Evolutionary conservation across 30 jellyfish, hydroid and myxozoan genomes (phyloP), one percentile per base, ranked within the genome.

Genomic region (Catostylus mosaicus): DNA sequence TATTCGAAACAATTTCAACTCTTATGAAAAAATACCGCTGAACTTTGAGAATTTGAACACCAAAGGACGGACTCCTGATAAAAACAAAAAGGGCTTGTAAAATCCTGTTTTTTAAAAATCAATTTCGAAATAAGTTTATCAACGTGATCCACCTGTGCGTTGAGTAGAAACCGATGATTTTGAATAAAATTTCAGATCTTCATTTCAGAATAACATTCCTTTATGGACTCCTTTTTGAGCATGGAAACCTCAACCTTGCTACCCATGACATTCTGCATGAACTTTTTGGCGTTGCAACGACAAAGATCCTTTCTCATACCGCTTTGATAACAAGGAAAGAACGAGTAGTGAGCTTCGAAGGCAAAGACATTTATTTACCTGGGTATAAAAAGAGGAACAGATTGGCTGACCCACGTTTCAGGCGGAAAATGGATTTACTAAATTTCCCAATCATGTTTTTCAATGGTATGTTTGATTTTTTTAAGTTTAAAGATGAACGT

Each of bases 211-310:
- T 80, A 22, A 73, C 95, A 7, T 73, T 62, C 33, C 67, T 84
- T 78, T 84, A 84, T 74, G 88, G 85, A 9, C 74, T 84, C 2
- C 83, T 84, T 3, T 84, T 37, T 48, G 85, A 64, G 37, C 95
- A 84, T 64, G 29, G 30, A 20, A 84, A 74, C 56, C 75, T 84
- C 20, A 84, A 84, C 43, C 50, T 57, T 4, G 77, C 78, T 38
- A 84, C 84, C 29, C 95, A 84, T 48, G 95, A 73, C 76, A 67
- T 71, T 18, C 35, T 84, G 34, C 95, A 84, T 73, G 95, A 84
- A 68, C 56, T 84, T 43, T 72, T 84, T 56, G 95, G 95, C 3
- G 76, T 61, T 60, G 95, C 82, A 12, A 26, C 83, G n/a, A 26
- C 82, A 20, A 31, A 61, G 20, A 37, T 36, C 24, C 73, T 84